Conservation (phyloP, 2,888 invertebrate species). For the Teinopalpus imperialis region DNA sequence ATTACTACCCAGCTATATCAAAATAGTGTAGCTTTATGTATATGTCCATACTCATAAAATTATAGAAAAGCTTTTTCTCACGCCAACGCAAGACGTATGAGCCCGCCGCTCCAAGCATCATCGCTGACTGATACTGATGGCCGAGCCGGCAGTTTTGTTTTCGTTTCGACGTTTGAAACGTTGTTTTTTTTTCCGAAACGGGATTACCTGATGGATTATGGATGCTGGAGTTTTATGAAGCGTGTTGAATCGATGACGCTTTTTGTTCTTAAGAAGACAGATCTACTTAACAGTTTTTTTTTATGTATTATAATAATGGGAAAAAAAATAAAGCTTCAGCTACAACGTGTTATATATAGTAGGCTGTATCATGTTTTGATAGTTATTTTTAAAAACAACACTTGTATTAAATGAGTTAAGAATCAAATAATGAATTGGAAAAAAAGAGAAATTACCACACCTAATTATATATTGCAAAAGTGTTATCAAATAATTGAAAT, state of each 20-base stretch:
- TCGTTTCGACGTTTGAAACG: conserved; percentile 58
- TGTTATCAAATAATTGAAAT: too few species aligned
- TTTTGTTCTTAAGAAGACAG: conserved; percentile 44
- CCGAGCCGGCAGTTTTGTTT: conserved; percentile 54
- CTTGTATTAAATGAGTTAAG: too few species aligned
- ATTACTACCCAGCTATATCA: too few species aligned
- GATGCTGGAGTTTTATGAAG: conserved; percentile 58
- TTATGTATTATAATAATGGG: conserved; percentile 30
- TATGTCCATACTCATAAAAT: neutral
- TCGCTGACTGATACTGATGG: conserved; percentile 67
- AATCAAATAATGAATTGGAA: too few species aligned
- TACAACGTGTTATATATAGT: conserved; percentile 8
- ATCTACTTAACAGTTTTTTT: conserved; percentile 50
- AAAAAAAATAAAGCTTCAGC: conserved; percentile 20
- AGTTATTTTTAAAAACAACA: too few species aligned
- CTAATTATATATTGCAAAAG: too few species aligned
- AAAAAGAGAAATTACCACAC: too few species aligned
- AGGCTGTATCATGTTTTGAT: too few species aligned
- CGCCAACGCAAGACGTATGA: conserved; percentile 59
- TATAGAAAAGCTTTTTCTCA: conserved; percentile 68
- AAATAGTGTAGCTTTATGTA: too few species aligned
- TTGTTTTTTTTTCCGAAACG: conserved; percentile 55
- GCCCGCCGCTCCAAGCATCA: conserved; percentile 46
- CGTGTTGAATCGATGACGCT: conserved; percentile 56
- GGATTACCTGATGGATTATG: conserved; percentile 67